Evolutionary conservation across 2,113 vertebrate species (phyloP), one percentile per base, ranked within the genome.

Genomic region (Brachyistius frenatus): DNA sequence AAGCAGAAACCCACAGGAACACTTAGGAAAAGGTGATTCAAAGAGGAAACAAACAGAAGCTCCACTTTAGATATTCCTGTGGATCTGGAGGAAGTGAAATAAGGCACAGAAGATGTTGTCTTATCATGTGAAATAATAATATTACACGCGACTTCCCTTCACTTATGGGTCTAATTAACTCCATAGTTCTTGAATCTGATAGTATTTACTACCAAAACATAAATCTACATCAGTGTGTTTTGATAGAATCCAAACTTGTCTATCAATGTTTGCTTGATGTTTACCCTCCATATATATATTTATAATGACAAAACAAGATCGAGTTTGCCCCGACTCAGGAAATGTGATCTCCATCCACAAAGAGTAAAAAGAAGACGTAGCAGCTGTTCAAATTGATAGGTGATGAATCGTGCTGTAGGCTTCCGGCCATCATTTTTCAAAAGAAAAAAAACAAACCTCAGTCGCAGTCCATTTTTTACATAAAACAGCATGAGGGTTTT

Each of bases 1-100:
- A 86, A 88, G 92, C 89, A 86, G 93, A 93, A 92, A 92, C 89
- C 85, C 83, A 83, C 80, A 83, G 84, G 80, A 85, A 81, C 86
- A 91, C 80, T 87, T 85, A 90, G 85, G 84, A 86, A 86, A 58
- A 90, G 90, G 87, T 85, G 87, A 83, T 86, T 88, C 91, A 89
- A 50, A 81, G 78, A 86, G 66, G 88, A 91, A 88, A 89, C 75
- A 89, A 90, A 91, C 88, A 84, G 55, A 80, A 39, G 85, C 89
- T 89, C 61, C 68, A 77, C 76, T 76, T 81, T 52, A 64, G 65
- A 83, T 78, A 76, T 90, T 71, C 74, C 76, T 76, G 7, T 66
- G 68, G 80, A 83, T 16, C 64, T 55, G 52, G 30, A 78, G 49
- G 50, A 55, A 62, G 37, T 30, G 61, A 69, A 71, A 30, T 65